Evolutionary conservation across 2,888 invertebrate species (phyloP), one percentile per base, ranked within the genome.

Genomic region (Drosophila suboccidentalis): DNA sequence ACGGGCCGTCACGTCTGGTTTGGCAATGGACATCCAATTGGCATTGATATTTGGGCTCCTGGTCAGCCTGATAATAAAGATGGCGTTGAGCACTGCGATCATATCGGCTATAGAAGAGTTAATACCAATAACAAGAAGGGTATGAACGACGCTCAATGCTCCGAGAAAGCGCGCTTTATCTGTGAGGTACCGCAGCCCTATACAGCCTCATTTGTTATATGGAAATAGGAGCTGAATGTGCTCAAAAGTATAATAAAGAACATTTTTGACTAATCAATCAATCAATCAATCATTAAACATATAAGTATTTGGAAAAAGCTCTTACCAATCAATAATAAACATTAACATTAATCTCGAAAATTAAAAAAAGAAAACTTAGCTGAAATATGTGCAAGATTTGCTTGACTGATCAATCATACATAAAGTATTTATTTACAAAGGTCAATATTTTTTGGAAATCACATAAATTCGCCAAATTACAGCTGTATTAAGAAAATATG

Each of bases 241-340:
- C 2, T 29, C 2, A 8, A 29, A 29, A 8, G 29, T 2, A 9
- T 8, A 43, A 22, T 19, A 22, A 44, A 22, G 9, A 13, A 17
- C 44, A 13, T 47, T 26, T 26, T 13, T 3, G 29, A 47, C 47
- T 29, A 1, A 47, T 47, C 47, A 47, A 29, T 47, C 47, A 29
- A 26, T 38, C 26, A 26, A 29, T 29, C 29, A 29, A 29, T 29
- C 8, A 6, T 29, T 8, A 2, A 8, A 29, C 8, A 29, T 0
- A 8, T 29, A 29, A 8, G 8, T 29, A 29, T 29, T 8, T 8
- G 8, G 29, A 29, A 29, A 29, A 29, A 29, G 29, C 8, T 29
- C 29, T 29, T 8, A 8, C 8, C 29, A 29, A 29, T 29, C 29
- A 1, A 29, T 29, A 8, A 8, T 6, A 2, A 29, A 8, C 8